A percentile compares a stretch with the other conserved stretches of the same genome.
These are phyloP conservation scores for Sturnus vulgaris DNA, from an alignment of 2,113 vertebrate genomes.

Conservation along the genomic window DNA sequence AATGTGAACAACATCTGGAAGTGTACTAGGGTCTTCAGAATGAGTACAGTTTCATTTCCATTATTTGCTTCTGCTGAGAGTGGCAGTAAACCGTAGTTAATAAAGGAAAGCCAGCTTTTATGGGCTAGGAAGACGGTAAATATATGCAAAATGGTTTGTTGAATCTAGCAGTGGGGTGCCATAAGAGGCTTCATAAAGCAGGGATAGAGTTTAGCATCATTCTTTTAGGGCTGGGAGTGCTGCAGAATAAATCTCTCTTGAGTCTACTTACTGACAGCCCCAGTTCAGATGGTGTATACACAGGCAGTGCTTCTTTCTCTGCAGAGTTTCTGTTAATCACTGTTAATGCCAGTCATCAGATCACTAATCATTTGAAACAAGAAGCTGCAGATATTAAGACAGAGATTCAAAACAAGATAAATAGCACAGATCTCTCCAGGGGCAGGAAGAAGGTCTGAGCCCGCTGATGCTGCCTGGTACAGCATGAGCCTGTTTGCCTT, in stretches of 20 bases:
- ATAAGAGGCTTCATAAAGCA: conserved; percentile 63
- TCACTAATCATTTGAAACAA: conserved; percentile 53
- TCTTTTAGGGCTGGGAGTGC: conserved; percentile 28
- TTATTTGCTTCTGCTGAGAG: conserved; percentile 44
- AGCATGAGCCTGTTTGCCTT: neutral
- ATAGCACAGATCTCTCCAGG: conserved; percentile 4
- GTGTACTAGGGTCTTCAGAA: neutral
- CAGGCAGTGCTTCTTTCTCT: neutral
- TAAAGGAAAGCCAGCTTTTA: conserved; percentile 64
- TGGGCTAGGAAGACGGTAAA: conserved; percentile 54
- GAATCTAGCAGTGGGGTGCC: conserved; percentile 63
- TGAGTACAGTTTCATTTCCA: conserved; percentile 29
- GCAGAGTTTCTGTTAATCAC: conserved; percentile 19
- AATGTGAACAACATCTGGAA: conserved; percentile 20
- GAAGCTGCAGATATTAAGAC: conserved; percentile 30
- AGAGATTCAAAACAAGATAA: conserved; percentile 18
- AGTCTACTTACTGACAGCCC: neutral
- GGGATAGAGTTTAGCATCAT: conserved; percentile 27
- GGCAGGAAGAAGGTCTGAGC: neutral
- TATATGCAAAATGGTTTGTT: conserved; percentile 68
- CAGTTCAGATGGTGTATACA: neutral
- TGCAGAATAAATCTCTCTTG: conserved; percentile 38
- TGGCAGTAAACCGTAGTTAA: conserved; percentile 59
- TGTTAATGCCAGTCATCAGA: conserved; percentile 30
- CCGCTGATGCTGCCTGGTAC: neutral